Base-by-base conservation (phyloP, 1,140 invertebrate genomes). In the Geopemphigus sp. region DNA sequence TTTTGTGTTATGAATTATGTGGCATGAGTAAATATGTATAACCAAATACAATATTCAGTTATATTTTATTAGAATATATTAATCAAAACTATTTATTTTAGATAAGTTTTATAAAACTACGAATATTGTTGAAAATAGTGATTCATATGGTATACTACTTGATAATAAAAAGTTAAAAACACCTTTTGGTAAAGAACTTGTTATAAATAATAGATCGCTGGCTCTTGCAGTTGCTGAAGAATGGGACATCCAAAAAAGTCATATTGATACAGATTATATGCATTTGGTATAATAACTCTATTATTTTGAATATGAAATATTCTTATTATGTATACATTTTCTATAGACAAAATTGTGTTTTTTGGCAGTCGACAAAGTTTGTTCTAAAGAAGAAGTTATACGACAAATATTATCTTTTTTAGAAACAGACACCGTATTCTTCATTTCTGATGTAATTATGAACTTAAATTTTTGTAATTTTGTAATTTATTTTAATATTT, bases 331-430 rank as follows among this genome's bases (percentile, higher is more conserved):
- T 73, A 66, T 81, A 81, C 19, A 81, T 83, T 84, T 83, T 83
- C 85, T 86, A 80, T 85, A 95, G 91, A 97, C 93, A 26, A 90
- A 92, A n/a, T 86, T 98, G 11, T 93, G 93, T 83, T 96, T 95
- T 83, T 97, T 95, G 53, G 90, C 91, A 80, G 85, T 96, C 66
- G 97, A 98, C 85, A 98, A 98, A 88, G 96, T 96, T 22, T 91
- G 92, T 82, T 92, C 86, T n/a, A 91, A 92, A 84, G 87, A 90
- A 82, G 90, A 93, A 84, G 90, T 97, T 81, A 90, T 92, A 10
- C 89, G 90, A 83, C 90, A 93, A 83, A 90, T 96, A 82, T 84
- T 95, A 10, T 92, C 94, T 83, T 96, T 91, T 85, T 86, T 97
- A 56, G 90, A 94, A 82, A 95, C 94, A 54, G 96, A 98, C 85